phyloP scores from a whole-genome alignment of 2,888 invertebrate genomes.

The Dastarcus helophoroides region DNA sequence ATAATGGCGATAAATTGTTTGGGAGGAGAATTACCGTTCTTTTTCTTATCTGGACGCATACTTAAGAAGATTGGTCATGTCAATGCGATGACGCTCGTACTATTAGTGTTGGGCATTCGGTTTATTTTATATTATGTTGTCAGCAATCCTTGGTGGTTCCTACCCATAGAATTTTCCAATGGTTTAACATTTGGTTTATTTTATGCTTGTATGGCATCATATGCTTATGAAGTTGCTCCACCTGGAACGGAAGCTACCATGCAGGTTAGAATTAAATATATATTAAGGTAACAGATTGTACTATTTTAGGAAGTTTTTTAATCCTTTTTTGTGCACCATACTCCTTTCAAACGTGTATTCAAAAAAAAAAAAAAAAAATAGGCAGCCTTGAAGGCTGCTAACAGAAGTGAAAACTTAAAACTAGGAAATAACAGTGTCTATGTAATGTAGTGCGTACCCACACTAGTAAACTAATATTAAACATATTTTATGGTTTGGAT shows the following conservation, averaged over 20 bases:
- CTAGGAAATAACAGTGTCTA: no score
- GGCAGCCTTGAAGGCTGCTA: no score
- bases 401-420: no score
- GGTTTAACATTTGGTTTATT: constrained; percentile 83
- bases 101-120: constrained; percentile 67
- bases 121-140: constrained; percentile 73
- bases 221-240: constrained; percentile 73
- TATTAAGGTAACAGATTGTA: no score
- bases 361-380: no score
- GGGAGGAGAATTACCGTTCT: constrained; percentile 75
- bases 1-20: constrained; percentile 53
- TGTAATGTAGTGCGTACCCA: no score
- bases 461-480: no score
- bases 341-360: no score
- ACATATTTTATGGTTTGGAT: no score
- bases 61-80: constrained; percentile 70
- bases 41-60: constrained; percentile 71
- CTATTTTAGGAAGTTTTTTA: no score
- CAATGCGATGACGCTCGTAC: constrained; percentile 71
- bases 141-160: constrained; percentile 68
- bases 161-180: constrained; percentile 77
- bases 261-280: constrained; percentile 52
- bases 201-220: constrained; percentile 80
- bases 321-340: no score
- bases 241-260: constrained; percentile 78